phyloP scores from a whole-genome alignment of 53 echinoderm and acorn worm genomes.

The Luidia sarsii region DNA sequence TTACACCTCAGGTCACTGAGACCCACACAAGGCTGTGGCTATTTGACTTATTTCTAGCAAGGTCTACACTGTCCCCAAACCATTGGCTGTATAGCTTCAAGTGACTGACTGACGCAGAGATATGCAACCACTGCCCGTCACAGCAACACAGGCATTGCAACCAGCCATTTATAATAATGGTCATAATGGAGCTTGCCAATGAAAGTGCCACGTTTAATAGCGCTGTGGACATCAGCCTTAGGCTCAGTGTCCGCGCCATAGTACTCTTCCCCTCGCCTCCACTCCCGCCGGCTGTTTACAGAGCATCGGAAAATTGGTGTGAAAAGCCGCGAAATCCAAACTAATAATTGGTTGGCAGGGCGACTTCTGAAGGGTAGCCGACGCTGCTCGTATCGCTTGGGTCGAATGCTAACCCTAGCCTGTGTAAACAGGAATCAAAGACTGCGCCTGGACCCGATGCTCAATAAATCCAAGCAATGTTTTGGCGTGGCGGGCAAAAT shows the following conservation, averaged over 20 bases:
- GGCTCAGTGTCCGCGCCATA: constrained; percentile 10
- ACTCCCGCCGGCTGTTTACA: constrained; percentile 32
- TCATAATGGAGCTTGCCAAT: constrained; percentile 21
- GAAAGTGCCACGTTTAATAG: constrained; percentile 61
- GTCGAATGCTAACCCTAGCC: constrained; percentile 48
- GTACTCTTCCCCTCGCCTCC: constrained; percentile 28
- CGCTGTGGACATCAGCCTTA: constrained; percentile 42
- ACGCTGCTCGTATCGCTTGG: constrained; percentile 4
- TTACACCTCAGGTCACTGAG: too few species aligned
- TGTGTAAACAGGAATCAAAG: constrained; percentile 55
- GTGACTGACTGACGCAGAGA: constrained; percentile 16
- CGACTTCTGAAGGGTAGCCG: constrained; percentile 41
- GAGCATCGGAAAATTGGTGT: constrained; percentile 51
- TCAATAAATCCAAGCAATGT: constrained; percentile 40
- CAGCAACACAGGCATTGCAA: too few species aligned
- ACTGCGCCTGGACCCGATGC: not conserved
- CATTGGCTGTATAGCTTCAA: not conserved
- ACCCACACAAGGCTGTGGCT: too few species aligned
- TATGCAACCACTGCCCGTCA: not conserved
- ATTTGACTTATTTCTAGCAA: too few species aligned
- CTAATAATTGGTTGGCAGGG: constrained; percentile 32
- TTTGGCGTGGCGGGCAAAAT: constrained; percentile 38
- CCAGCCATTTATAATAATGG: too few species aligned
- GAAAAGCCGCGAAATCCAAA: constrained; percentile 63
- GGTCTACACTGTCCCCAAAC: too few species aligned